Conservation (phyloP, 2,113 vertebrate genomes). For the Notothenia coriiceps region DNA sequence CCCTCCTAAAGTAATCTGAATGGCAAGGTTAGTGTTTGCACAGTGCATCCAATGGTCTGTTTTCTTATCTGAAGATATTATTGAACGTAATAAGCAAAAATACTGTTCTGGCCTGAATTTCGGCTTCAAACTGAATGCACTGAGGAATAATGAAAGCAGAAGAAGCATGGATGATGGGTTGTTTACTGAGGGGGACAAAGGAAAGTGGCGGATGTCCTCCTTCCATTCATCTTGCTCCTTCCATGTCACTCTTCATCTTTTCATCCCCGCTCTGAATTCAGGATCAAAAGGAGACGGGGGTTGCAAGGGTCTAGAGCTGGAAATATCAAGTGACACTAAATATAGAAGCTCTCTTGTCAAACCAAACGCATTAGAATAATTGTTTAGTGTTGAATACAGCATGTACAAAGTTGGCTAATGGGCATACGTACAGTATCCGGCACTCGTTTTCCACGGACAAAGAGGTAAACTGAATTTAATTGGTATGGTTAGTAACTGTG, state of each 20-base stretch:
- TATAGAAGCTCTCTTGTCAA: conserved; percentile 62
- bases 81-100: neutral
- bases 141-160: conserved; percentile 12
- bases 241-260: conserved; percentile 73
- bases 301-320: conserved; percentile 44
- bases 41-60: neutral
- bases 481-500: neutral
- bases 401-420: conserved; percentile 19
- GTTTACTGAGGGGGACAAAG: conserved; percentile 49
- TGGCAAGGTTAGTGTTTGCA: neutral
- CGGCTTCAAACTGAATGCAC: conserved; percentile 10
- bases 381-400: conserved; percentile 52
- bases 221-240: conserved; percentile 49
- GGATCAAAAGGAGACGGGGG: conserved; percentile 60
- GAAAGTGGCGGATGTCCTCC: conserved; percentile 39
- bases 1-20: conserved; percentile 6
- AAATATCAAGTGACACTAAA: conserved; percentile 75
- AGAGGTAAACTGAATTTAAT: neutral
- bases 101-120: neutral
- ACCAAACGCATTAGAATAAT: conserved; percentile 50
- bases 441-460: neutral
- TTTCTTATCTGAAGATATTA: neutral
- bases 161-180: conserved; percentile 21
- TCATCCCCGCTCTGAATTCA: conserved; percentile 67
- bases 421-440: neutral